These are phyloP conservation scores for Enteromius thamalakanensis DNA, from an alignment of 2,797 vertebrate genomes.

Conservation along the genomic window DNA sequence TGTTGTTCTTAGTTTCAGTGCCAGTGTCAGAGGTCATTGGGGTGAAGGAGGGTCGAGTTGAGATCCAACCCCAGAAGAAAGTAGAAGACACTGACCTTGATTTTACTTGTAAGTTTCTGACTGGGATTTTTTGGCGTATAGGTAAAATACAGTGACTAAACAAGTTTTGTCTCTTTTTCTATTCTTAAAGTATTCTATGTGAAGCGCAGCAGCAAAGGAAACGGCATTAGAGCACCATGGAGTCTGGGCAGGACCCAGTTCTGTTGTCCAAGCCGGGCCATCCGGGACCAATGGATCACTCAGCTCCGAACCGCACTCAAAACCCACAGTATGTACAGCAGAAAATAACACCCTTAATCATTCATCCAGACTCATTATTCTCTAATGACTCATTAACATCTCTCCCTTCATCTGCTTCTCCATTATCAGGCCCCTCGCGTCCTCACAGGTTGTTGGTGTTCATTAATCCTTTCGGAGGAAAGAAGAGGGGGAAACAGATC, in stretches of 20 bases:
- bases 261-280: slow-evolving; percentile 74
- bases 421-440: slow-evolving; percentile 73
- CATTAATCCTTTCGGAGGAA: slow-evolving; percentile 85
- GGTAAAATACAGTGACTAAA: slow-evolving; percentile 9
- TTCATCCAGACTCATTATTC: slow-evolving; percentile 3
- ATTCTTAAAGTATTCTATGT: slow-evolving; percentile 79
- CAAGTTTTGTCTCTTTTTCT: neutral
- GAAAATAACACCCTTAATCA: neutral
- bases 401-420: slow-evolving; percentile 19
- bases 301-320: slow-evolving; percentile 73
- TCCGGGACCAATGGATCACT: slow-evolving; percentile 80
- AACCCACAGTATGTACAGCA: slow-evolving; percentile 74
- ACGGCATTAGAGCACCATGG: slow-evolving; percentile 74
- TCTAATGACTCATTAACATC: slow-evolving; percentile 36
- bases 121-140: slow-evolving; percentile 3
- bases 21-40: slow-evolving; percentile 75
- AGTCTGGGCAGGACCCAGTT: slow-evolving; percentile 78
- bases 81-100: slow-evolving; percentile 77
- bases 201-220: slow-evolving; percentile 73
- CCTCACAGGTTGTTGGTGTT: slow-evolving; percentile 83
- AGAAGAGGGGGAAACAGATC: slow-evolving; percentile 77
- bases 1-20: slow-evolving; percentile 72
- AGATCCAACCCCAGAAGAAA: slow-evolving; percentile 71
- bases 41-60: slow-evolving; percentile 74
- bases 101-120: slow-evolving; percentile 76